Percentiles rank a stretch among this genome's conserved stretches.
Evolutionary conservation across 2,888 invertebrate species (phyloP).

Genomic region (Electrophaes corylata): DNA sequence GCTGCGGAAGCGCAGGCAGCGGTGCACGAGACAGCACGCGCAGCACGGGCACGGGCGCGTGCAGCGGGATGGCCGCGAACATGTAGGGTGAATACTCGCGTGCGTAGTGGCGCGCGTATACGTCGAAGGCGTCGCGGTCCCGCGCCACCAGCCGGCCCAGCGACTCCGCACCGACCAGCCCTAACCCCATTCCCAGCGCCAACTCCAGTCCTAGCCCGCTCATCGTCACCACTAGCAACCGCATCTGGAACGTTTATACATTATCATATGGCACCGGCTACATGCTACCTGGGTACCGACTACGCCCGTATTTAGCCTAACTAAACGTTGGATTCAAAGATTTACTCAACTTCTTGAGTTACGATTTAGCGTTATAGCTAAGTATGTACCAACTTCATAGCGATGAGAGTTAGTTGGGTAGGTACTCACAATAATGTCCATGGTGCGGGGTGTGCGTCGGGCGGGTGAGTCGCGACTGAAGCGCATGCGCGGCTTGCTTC

Average conservation of each 20-base stretch:
- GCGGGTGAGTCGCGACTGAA: conserved; percentile 37
- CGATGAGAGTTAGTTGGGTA: background rate
- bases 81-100: conserved; percentile 62
- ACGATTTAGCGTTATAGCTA: too few relatives aligned
- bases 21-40: conserved; percentile 57
- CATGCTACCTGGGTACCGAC: too few relatives aligned
- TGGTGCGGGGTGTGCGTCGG: conserved; percentile 40
- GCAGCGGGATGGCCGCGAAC: conserved; percentile 68
- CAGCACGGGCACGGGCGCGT: conserved; percentile 63
- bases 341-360: too few relatives aligned
- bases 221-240: conserved; percentile 49
- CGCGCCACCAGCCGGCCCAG: conserved; percentile 46
- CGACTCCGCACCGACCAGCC: conserved; percentile 46
- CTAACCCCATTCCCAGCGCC: too few relatives aligned
- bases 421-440: conserved; percentile 43
- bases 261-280: too few relatives aligned
- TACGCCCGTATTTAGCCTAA: too few relatives aligned
- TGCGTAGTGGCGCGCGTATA: conserved; percentile 52
- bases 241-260: conserved; percentile 44
- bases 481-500: conserved; percentile 4
- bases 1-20: too few relatives aligned
- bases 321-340: too few relatives aligned
- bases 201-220: too few relatives aligned
- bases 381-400: too few relatives aligned
- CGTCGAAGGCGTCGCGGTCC: conserved; percentile 49